phyloP scores from a whole-genome alignment of 2,888 invertebrate genomes.

The Callinectes sapidus region DNA sequence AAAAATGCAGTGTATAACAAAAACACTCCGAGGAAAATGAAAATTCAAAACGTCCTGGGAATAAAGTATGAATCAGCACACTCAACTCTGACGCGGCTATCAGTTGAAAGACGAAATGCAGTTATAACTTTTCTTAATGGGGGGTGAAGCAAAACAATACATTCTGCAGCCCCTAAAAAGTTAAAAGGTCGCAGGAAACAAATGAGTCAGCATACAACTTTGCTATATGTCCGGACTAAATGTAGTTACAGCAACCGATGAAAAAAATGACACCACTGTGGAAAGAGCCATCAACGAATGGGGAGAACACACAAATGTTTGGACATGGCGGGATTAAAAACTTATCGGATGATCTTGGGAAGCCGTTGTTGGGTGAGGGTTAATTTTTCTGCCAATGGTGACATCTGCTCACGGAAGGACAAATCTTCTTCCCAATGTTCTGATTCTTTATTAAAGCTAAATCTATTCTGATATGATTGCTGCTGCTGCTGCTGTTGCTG shows the following conservation, averaged over 20 bases:
- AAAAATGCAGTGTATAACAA: too few relatives aligned
- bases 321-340: not conserved
- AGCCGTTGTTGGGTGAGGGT: not conserved
- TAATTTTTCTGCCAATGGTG: not conserved
- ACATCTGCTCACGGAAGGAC: not conserved
- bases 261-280: not conserved
- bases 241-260: not conserved
- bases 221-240: not conserved
- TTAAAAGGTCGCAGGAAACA: not conserved
- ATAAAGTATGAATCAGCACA: too few relatives aligned
- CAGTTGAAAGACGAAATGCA: too few relatives aligned
- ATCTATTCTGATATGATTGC: not conserved
- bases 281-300: not conserved
- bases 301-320: not conserved
- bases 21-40: too few relatives aligned
- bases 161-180: not conserved
- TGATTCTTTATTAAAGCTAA: not conserved
- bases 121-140: not conserved
- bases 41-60: too few relatives aligned
- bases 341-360: slow-evolving; percentile 9
- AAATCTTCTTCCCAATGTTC: not conserved
- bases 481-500: not conserved
- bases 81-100: too few relatives aligned
- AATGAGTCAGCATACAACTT: not conserved
- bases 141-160: not conserved